Base-by-base conservation (phyloP, 2,888 invertebrate genomes). In the Dorcus hopei region DNA sequence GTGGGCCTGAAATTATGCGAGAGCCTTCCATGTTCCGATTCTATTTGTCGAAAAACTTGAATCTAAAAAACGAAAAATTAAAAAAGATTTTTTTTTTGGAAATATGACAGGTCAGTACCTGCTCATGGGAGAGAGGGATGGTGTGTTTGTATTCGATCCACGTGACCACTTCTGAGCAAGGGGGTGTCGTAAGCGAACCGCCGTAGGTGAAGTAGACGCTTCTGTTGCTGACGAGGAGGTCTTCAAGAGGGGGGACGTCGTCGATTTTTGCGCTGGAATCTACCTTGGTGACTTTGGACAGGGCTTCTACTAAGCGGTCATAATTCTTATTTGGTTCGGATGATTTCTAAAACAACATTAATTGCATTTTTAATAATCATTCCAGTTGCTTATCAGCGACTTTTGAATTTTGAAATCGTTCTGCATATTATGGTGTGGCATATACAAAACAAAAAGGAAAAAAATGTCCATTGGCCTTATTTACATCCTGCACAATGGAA, bases 1-100 rank as follows among this genome's bases (percentile, higher is more conserved):
- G 90, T 86, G 0, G 93, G 93, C 9, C 94, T 84, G 75, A 88
- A 91, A 77, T 94, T 94, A 72, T 91, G 90, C 0, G 85, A 87
- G 61, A 94, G 80, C 65, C 82, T 81, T 3, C 89, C 91, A 52
- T 86, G 83, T 8, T 82, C 79, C 2, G 85, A 84, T 52, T 83
- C 81, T 41, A 93, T 79, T 63, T 83, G 81, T 47, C 93, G 85
- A 73, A 93, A 93, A 50, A 81, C 82, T 69, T 85, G 85, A 59
- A 93, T 80, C 93, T 93, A 80, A 58, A 80, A 81, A 66, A 19
- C 14, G 16, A 40, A 45, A 11, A 6, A 58, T 9, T 4, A 26
- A 26, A 26, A 26, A 14, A 14, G 14, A 14, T 14, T 14, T 14
- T 14, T n/a, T 14, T 14, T 14, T 14, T 14, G 14, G 14, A 26